Conservation (phyloP, 2,888 invertebrate genomes). For the Antheraea yamamai region DNA sequence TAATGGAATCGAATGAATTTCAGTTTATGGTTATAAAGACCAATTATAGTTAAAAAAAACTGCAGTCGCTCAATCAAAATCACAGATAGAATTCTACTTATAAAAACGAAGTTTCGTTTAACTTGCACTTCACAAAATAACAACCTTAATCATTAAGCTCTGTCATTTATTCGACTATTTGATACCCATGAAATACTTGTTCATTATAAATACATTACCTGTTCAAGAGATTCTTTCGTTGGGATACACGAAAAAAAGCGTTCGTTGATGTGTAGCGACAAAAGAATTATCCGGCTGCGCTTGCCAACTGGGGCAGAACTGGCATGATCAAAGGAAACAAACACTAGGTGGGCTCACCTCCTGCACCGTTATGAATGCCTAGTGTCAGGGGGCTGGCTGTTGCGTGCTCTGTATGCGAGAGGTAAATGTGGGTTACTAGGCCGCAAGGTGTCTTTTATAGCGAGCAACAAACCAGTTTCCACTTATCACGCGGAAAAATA, state of each 20-base stretch:
- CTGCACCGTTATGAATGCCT: conserved; percentile 55
- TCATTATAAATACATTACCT: background rate
- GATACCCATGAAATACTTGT: too few species aligned
- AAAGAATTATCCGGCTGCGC: conserved; percentile 51
- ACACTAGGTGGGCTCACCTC: conserved; percentile 50
- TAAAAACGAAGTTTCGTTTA: too few species aligned
- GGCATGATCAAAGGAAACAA: conserved; percentile 61
- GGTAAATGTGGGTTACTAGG: conserved; percentile 46
- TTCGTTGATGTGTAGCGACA: conserved; percentile 36
- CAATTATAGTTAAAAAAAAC: too few species aligned
- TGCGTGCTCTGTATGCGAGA: conserved; percentile 30
- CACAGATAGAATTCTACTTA: too few species aligned
- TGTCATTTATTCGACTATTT: too few species aligned
- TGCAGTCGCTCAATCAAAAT: too few species aligned
- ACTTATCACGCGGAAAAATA: background rate
- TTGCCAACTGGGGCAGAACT: conserved; percentile 60
- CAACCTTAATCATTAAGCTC: too few species aligned
- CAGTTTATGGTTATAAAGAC: too few species aligned
- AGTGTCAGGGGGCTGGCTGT: conserved; percentile 37
- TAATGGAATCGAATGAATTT: too few species aligned
- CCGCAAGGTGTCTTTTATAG: conserved; percentile 21
- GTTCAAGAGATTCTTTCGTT: conserved; percentile 13
- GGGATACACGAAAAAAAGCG: conserved; percentile 28
- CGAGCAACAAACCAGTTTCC: background rate
- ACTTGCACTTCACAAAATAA: too few species aligned